phyloP scores from a whole-genome alignment of 2,888 invertebrate species.

The Lithosia quadra region DNA sequence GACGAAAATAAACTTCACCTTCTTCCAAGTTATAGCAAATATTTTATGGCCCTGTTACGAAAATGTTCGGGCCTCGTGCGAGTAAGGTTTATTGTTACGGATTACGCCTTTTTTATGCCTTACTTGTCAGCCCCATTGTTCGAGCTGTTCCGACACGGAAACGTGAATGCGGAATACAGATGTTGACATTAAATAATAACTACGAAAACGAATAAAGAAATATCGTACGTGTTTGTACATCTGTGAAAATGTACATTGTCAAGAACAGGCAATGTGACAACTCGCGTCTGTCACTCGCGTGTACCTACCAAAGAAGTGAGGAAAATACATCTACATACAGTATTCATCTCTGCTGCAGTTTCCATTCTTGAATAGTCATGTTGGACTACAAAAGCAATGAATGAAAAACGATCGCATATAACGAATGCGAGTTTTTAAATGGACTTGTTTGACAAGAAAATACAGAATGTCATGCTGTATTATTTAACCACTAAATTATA shows the following conservation, averaged over 20 bases:
- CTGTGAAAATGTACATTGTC: constrained; percentile 1
- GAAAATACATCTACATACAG: not conserved
- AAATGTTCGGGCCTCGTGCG: constrained; percentile 37
- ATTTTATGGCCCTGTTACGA: constrained; percentile 48
- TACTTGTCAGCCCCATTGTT: constrained; percentile 42
- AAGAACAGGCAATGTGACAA: not conserved
- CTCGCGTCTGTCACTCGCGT: not conserved
- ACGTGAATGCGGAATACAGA: constrained; percentile 31
- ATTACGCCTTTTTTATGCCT: constrained; percentile 42
- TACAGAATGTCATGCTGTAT: not conserved
- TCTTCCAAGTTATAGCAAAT: constrained; percentile 44
- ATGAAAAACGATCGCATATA: not conserved
- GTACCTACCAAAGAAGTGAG: not conserved
- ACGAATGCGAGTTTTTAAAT: not conserved
- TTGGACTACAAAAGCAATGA: not conserved
- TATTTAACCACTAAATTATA: not conserved
- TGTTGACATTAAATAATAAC: constrained; percentile 14
- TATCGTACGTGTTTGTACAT: constrained; percentile 3
- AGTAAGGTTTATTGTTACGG: constrained; percentile 49
- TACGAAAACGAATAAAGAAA: constrained; percentile 10
- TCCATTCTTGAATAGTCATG: not conserved
- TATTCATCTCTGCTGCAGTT: not conserved
- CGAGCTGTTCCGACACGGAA: constrained; percentile 42
- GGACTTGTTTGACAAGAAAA: not conserved
- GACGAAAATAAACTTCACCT: not conserved